Evolutionary conservation across 2,113 vertebrate genomes (phyloP).

Genomic region (Columba livia): DNA sequence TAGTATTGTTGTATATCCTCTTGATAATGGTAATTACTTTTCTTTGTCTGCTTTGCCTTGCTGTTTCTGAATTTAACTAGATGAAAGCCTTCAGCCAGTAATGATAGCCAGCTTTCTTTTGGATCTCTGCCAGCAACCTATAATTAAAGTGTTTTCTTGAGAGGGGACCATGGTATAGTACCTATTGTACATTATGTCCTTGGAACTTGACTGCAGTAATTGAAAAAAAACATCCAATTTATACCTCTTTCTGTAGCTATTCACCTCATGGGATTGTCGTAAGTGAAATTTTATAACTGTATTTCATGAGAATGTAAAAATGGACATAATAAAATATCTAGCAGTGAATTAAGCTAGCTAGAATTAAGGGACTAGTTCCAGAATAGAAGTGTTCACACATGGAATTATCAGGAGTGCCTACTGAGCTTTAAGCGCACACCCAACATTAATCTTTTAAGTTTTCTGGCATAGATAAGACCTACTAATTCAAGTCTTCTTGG

Average conservation of each 20-base stretch:
- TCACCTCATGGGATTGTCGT: neutral
- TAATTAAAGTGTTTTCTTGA: constrained; percentile 78
- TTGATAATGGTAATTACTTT: constrained; percentile 73
- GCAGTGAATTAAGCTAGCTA: neutral
- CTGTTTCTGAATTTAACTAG: constrained; percentile 47
- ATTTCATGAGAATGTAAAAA: neutral
- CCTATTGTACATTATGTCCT: constrained; percentile 70
- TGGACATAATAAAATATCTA: neutral
- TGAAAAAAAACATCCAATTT: constrained; percentile 61
- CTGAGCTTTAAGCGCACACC: neutral
- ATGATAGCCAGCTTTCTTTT: constrained; percentile 53
- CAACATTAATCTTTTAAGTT: neutral
- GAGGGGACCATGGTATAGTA: constrained; percentile 54
- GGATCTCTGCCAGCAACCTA: constrained; percentile 62
- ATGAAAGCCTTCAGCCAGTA: constrained; percentile 47
- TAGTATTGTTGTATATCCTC: constrained; percentile 56
- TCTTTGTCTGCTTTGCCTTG: constrained; percentile 18
- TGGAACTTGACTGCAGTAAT: constrained; percentile 65
- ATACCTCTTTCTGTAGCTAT: constrained; percentile 19
- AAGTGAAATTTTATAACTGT: neutral
- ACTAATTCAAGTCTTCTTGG: neutral
- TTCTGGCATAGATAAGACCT: neutral
- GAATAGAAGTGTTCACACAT: neutral
- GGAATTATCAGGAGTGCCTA: neutral
- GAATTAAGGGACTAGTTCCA: neutral